Conservation (phyloP, 2,888 invertebrate genomes). For the Pristionchus japonicus region DNA sequence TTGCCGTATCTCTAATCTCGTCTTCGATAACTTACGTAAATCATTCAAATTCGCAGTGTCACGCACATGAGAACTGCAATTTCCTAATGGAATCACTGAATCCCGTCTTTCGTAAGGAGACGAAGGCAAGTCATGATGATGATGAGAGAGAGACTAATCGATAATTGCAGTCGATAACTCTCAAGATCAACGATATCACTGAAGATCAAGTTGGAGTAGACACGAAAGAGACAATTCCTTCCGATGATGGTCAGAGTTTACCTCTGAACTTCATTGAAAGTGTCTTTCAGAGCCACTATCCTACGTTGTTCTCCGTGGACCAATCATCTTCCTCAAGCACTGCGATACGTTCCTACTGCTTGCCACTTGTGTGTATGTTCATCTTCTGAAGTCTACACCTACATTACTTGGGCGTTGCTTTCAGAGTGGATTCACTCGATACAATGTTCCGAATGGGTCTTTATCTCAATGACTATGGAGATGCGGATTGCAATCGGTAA, state of each 20-base stretch:
- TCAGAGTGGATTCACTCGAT: constrained; percentile 88
- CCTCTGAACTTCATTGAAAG: not conserved
- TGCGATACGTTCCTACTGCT: constrained; percentile 63
- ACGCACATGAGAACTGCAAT: constrained; percentile 94
- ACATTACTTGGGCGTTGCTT: too few relatives aligned
- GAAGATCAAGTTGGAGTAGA: constrained; percentile 80
- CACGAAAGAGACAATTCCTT: constrained; percentile 67
- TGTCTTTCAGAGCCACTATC: constrained; percentile 52
- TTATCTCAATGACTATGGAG: constrained; percentile 96
- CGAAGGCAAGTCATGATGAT: too few relatives aligned
- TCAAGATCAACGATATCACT: constrained; percentile 78
- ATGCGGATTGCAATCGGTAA: constrained; percentile 90
- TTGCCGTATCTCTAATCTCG: too few relatives aligned
- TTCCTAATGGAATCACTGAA: constrained; percentile 93
- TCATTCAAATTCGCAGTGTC: constrained; percentile 84
- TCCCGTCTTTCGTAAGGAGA: constrained; percentile 76
- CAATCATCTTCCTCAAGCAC: constrained; percentile 59
- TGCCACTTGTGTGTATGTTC: constrained; percentile 63
- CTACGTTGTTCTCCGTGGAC: constrained; percentile 62
- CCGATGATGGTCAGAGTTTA: constrained; percentile 46
- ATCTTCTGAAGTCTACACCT: too few relatives aligned
- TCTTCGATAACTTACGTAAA: too few relatives aligned
- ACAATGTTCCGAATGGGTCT: constrained; percentile 91
- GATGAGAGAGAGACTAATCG: not conserved
- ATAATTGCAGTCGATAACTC: constrained; percentile 83